These are phyloP conservation scores for Oceanodroma leucorhoa DNA, from an alignment of 2,797 vertebrate species.

Conservation along the genomic window DNA sequence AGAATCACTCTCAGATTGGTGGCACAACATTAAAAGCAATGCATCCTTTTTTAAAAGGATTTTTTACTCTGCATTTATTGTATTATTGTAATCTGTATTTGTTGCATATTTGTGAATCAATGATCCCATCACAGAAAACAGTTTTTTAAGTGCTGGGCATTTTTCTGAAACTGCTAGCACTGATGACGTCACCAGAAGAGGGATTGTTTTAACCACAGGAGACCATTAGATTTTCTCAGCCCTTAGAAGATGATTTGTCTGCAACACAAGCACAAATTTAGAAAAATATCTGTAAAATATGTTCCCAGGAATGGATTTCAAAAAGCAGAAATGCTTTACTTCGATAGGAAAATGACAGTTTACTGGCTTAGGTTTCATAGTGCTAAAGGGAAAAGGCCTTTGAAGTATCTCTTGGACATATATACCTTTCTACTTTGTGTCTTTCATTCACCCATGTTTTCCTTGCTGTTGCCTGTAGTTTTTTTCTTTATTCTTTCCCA, in stretches of 20 bases:
- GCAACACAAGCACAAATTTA: neutral
- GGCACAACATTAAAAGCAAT: neutral
- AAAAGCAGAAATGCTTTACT: neutral
- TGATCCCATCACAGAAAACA: conserved; percentile 36
- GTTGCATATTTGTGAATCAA: neutral
- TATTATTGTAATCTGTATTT: conserved; percentile 14
- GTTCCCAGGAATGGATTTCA: neutral
- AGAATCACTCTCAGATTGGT: neutral
- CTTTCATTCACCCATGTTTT: neutral
- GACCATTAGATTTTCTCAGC: conserved; percentile 42
- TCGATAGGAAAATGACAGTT: neutral
- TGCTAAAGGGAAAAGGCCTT: neutral
- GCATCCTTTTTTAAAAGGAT: neutral
- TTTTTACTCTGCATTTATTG: conserved; percentile 33
- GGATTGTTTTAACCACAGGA: conserved; percentile 44
- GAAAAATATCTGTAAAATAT: conserved; percentile 47
- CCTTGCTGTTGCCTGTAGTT: neutral
- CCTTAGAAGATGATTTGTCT: conserved; percentile 54
- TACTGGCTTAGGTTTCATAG: neutral
- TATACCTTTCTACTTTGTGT: neutral
- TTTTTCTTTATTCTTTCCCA: neutral
- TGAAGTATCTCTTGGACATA: neutral
- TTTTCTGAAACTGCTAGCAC: conserved; percentile 44
- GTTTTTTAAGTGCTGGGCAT: conserved; percentile 36
- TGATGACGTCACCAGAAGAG: conserved; percentile 34